Evolutionary conservation across 1,140 invertebrate genomes (phyloP), one percentile per base, ranked within the genome.

Genomic region (Goniozus legneri): DNA sequence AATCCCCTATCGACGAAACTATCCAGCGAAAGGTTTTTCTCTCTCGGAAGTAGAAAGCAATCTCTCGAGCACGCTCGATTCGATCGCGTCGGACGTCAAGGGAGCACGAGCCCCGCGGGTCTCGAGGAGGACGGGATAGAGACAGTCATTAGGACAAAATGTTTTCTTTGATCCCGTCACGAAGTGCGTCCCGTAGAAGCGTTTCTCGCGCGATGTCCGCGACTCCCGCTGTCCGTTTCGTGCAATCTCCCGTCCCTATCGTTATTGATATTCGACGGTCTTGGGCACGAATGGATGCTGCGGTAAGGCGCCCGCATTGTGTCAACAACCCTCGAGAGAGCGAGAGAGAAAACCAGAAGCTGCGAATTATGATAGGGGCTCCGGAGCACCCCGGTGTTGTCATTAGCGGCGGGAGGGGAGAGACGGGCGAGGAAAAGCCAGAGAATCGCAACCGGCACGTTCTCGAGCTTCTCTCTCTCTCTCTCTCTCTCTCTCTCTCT

Each of bases 311-410:
- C 65, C 65, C 65, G 65, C 65, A 67, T 67, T 65, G 62, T 66
- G 62, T 61, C 64, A 63, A 64, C 61, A 64, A 63, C 61, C 64
- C 64, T 66, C 62, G 43, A 64, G 59, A 55, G 65, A 65, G 63
- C 64, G 64, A 60, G 43, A 64, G 59, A 55, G 65, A 65, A 65
- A 63, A 64, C 44, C 64, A 66, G 64, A 66, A 66, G 62, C 64
- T 67, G 62, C 65, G 64, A 67, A 67, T 67, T 67, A 66, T 60
- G 65, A 67, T 67, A 66, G 65, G 65, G 65, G 65, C 56, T 50
- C 52, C 43, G 40, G 48, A 64, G 52, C 52, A 58, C 42, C 60
- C 60, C 47, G 64, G 55, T 54, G 59, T 65, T 67, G 63, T 67
- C 64, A 66, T 67, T 66, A 67, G 60, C 54, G 54, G 45, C 30